A percentile compares a stretch with the other conserved stretches of the same genome.
These are phyloP conservation scores for Thalassoma bifasciatum DNA, from an alignment of 2,113 vertebrate genomes.

Conservation along the genomic window DNA sequence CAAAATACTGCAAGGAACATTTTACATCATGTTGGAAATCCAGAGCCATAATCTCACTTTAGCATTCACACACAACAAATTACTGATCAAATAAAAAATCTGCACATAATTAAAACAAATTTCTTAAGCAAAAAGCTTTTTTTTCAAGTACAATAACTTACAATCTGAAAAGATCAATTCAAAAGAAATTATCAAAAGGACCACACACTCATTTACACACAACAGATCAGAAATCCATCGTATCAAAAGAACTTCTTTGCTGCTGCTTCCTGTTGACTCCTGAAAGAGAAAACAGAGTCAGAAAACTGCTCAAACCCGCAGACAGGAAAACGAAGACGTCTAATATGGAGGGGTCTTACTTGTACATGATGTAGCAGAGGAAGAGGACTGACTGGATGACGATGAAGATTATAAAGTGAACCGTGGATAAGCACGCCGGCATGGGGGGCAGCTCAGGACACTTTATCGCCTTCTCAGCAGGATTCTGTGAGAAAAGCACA, in stretches of 20 bases:
- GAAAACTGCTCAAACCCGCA: slow-evolving; percentile 1
- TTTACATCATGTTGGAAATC: slow-evolving; percentile 60
- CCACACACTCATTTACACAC: slow-evolving; percentile 82
- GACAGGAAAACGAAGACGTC: neutral
- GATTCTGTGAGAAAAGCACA: slow-evolving; percentile 76
- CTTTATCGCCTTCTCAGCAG: slow-evolving; percentile 85
- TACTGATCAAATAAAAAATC: slow-evolving; percentile 78
- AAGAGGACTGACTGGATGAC: slow-evolving; percentile 90
- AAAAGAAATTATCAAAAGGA: slow-evolving; percentile 71
- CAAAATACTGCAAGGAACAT: slow-evolving; percentile 78
- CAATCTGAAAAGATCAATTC: slow-evolving; percentile 61
- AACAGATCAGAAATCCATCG: slow-evolving; percentile 45
- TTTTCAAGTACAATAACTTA: slow-evolving; percentile 84
- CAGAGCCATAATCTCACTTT: slow-evolving; percentile 37
- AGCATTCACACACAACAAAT: slow-evolving; percentile 66
- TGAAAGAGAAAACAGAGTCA: slow-evolving; percentile 64
- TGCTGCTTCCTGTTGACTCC: slow-evolving; percentile 98
- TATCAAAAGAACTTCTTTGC: slow-evolving; percentile 99
- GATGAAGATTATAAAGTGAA: slow-evolving; percentile 92
- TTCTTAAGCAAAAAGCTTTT: slow-evolving; percentile 52
- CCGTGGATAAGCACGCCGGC: slow-evolving; percentile 90
- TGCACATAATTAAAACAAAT: slow-evolving; percentile 71
- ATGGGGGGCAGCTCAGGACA: slow-evolving; percentile 91
- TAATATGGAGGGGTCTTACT: slow-evolving; percentile 79
- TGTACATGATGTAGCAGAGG: slow-evolving; percentile 94